Percentiles rank a stretch among this genome's conserved stretches.
phyloP scores from a whole-genome alignment of 2,113 vertebrate genomes.

The Lanius collurio region DNA sequence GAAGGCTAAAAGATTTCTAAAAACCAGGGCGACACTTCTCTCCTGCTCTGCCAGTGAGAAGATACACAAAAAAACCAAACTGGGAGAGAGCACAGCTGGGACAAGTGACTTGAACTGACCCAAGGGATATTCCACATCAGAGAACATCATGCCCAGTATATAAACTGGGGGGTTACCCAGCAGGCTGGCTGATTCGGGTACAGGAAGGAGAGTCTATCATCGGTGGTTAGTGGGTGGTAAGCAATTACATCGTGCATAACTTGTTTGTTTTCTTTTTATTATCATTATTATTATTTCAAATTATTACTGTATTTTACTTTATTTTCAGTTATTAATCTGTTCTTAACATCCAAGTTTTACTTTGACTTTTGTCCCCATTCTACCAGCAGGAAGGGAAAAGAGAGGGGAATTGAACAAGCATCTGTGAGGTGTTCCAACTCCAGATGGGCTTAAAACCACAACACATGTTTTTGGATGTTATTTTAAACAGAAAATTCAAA shows the following conservation, averaged over 20 bases:
- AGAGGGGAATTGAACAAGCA: background rate
- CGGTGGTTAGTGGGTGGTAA: rapidly evolving
- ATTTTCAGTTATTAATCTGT: background rate
- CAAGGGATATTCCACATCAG: background rate
- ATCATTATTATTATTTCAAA: background rate
- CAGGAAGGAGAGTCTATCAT: background rate
- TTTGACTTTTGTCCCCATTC: background rate
- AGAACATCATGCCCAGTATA: background rate
- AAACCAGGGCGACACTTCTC: too few species aligned
- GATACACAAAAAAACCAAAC: too few species aligned
- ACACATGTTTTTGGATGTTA: background rate
- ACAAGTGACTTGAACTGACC: background rate
- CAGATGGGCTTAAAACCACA: background rate
- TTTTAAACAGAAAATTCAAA: background rate
- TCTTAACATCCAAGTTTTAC: background rate
- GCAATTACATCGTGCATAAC: rapidly evolving
- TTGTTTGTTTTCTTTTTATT: background rate
- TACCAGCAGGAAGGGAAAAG: background rate
- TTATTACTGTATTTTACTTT: background rate
- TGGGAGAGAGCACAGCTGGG: background rate
- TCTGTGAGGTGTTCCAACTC: background rate
- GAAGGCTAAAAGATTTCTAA: too few species aligned
- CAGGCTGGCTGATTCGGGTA: rapidly evolving
- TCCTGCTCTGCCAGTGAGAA: background rate
- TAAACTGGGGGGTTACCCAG: background rate